A percentile compares a stretch with the other conserved stretches of the same genome.
These are phyloP conservation scores for Anagrus nilaparvatae DNA, from an alignment of 1,140 invertebrate species.

Conservation along the genomic window DNA sequence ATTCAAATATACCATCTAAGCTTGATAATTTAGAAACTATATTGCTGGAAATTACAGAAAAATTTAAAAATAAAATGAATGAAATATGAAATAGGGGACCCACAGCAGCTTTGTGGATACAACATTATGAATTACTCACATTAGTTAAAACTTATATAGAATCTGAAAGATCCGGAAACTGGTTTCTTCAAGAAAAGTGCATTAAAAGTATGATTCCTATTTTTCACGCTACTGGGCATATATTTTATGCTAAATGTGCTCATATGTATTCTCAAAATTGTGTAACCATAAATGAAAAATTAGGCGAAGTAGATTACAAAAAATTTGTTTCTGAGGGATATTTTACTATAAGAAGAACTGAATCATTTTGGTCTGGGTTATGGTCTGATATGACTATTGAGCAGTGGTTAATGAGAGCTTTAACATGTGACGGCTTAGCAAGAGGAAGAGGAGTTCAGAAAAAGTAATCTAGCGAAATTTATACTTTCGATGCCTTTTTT, in stretches of 20 bases:
- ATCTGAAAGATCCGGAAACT: slow-evolving; percentile 23
- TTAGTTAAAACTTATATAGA: slow-evolving; percentile 12
- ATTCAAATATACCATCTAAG: background rate
- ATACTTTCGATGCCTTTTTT: slow-evolving; percentile 13
- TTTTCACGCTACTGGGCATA: slow-evolving; percentile 30
- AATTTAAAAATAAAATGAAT: slow-evolving; percentile 16
- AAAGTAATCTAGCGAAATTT: slow-evolving; percentile 13
- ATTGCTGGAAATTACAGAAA: too few relatives aligned
- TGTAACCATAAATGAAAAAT: slow-evolving; percentile 19
- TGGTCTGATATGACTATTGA: slow-evolving; percentile 34
- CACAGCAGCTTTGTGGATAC: slow-evolving; percentile 12
- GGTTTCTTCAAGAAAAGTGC: slow-evolving; percentile 20
- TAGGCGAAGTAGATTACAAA: slow-evolving; percentile 23
- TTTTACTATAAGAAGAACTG: slow-evolving; percentile 25
- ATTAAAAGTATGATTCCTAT: slow-evolving; percentile 26
- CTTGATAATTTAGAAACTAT: slow-evolving; percentile 26
- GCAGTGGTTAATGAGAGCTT: slow-evolving; percentile 31
- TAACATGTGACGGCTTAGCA: slow-evolving; percentile 21
- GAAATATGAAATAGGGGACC: slow-evolving; percentile 17
- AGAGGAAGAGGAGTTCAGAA: slow-evolving; percentile 16
- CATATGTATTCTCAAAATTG: slow-evolving; percentile 34
- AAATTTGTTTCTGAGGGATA: slow-evolving; percentile 22
- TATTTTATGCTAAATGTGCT: slow-evolving; percentile 28
- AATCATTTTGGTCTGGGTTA: slow-evolving; percentile 35
- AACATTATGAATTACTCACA: slow-evolving; percentile 13